Percentiles rank a stretch among this genome's conserved stretches.
phyloP scores from a whole-genome alignment of 2,888 invertebrate genomes.

The Cheilosia scutellata region DNA sequence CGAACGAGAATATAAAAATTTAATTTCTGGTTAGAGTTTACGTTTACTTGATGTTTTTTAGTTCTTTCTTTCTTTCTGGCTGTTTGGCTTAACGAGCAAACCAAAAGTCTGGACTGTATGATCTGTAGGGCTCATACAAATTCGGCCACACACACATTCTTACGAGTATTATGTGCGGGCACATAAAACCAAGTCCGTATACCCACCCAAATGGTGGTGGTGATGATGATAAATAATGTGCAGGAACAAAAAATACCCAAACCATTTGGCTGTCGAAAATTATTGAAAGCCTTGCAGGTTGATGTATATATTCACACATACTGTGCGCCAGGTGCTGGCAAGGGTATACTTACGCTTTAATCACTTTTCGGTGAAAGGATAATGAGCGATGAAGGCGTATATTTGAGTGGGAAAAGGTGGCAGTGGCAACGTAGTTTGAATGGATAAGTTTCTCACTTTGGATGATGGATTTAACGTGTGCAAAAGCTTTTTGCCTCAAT shows the following conservation, averaged over 20 bases:
- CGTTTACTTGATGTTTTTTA: conserved; percentile 12
- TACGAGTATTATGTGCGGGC: not conserved
- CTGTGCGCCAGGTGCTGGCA: conserved; percentile 41
- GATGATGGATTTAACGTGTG: conserved; percentile 14
- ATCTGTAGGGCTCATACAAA: conserved; percentile 30
- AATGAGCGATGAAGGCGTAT: conserved; percentile 45
- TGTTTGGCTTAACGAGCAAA: conserved; percentile 33
- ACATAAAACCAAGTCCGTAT: conserved; percentile 26
- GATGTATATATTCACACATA: conserved; percentile 35
- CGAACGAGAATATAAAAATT: conserved; percentile 38
- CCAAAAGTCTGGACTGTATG: conserved; percentile 43
- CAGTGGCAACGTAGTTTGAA: not conserved
- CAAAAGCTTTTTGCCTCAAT: conserved; percentile 31
- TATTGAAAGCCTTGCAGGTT: conserved; percentile 51
- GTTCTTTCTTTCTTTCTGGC: conserved; percentile 25
- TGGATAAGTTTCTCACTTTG: conserved; percentile 19
- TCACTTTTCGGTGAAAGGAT: conserved; percentile 62
- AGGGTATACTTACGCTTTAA: conserved; percentile 44
- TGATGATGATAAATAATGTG: conserved; percentile 54
- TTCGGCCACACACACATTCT: not conserved
- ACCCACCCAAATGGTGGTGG: conserved; percentile 4
- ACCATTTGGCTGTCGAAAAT: conserved; percentile 41
- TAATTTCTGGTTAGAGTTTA: conserved; percentile 45
- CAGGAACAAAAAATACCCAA: not conserved
- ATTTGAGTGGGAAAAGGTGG: not conserved